Evolutionary conservation across 2,888 invertebrate species (phyloP), one percentile per base, ranked within the genome.

Genomic region (Neoaliturus tenellus): DNA sequence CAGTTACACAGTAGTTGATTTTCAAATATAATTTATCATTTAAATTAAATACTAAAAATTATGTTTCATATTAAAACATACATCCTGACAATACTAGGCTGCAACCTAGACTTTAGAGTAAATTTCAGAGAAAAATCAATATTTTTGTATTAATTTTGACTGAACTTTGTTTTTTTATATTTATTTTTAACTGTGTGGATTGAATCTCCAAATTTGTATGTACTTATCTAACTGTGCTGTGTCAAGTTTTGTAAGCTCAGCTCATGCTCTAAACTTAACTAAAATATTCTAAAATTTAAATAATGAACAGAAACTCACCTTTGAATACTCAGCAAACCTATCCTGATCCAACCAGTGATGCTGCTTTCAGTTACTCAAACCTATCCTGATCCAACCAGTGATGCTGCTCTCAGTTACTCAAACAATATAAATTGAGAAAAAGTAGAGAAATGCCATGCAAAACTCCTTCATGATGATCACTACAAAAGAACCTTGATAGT

Each of bases 231-330:
- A 62, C 28, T 31, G 20, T 62, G 62, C 62, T 4, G 31, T 62
- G 62, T 62, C 10, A 8, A 62, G 12, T 28, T 51, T 1, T 5
- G 25, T 62, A 62, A 62, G 62, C 62, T 62, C 17, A 23, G 5
- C n/a, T 10, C 62, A 62, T 62, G 62, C 62, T 62, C 62, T 62
- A 62, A n/a, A n/a, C n/a, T n/a, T n/a, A n/a, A 62, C 12, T 31
- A 25, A 55, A 62, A 14, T 62, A 62, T 25, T 62, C 62, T 62
- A 62, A 8, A 28, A 62, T 12, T 17, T 14, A 28, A 28, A 14
- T 2, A 28, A 62, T 28, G 12, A n/a, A n/a, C n/a, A 8, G 14
- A 28, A n/a, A 31, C 62, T 62, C 31, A 62, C 62, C 62, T 62
- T 62, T 5, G 10, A 28, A 62, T 3, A 28, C 14, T 28, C 62